A percentile compares a stretch with the other conserved stretches of the same genome.
Conservation (phyloP, 2,797 vertebrate species). For the Steatocranus sp. region DNA sequence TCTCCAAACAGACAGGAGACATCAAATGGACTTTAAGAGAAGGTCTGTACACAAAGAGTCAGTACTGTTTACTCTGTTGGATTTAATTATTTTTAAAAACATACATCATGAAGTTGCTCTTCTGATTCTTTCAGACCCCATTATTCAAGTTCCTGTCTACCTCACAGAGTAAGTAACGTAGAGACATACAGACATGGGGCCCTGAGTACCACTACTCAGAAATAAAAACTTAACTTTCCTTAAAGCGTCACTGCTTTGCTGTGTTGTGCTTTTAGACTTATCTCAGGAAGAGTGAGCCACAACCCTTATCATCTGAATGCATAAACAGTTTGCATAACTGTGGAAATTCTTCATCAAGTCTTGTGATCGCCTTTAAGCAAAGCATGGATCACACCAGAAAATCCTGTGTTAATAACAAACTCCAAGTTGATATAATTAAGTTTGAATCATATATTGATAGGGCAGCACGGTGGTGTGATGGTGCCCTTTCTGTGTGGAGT, state of each 20-base stretch:
- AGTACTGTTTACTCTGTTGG: neutral
- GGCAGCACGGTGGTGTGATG: neutral
- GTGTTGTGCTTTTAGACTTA: neutral
- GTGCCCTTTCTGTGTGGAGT: neutral
- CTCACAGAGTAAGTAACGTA: constrained; percentile 85
- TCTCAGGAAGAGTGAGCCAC: neutral
- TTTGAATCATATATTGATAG: neutral
- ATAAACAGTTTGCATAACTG: neutral
- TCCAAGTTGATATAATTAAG: neutral
- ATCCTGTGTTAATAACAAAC: neutral
- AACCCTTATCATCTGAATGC: neutral
- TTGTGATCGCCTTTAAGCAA: neutral
- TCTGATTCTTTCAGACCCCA: constrained; percentile 80
- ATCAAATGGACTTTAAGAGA: constrained; percentile 93
- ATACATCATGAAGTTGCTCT: neutral
- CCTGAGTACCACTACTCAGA: neutral
- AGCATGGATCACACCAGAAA: neutral
- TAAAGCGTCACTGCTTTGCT: neutral
- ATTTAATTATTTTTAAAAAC: neutral
- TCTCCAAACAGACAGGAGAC: constrained; percentile 89
- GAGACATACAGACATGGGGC: neutral
- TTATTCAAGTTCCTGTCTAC: constrained; percentile 89
- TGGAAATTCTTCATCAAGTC: neutral
- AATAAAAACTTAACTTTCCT: neutral
- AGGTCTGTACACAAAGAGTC: constrained; percentile 66